Conservation (phyloP, 2,113 vertebrate species). For the Rhombomys opimus region DNA sequence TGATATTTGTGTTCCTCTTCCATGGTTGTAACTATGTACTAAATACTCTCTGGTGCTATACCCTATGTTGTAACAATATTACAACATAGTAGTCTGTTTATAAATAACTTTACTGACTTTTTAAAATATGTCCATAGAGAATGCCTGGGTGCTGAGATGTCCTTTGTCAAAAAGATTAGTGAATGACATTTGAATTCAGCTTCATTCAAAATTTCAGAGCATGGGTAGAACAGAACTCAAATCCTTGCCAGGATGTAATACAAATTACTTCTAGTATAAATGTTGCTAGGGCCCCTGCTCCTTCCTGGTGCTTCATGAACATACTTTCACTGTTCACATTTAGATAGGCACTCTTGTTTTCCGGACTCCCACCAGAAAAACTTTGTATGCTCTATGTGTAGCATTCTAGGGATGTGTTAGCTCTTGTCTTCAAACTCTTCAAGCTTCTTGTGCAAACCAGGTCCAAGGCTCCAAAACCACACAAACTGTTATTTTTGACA, state of each 20-base stretch:
- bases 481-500: background rate
- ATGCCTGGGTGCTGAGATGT: background rate
- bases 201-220: background rate
- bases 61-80: background rate
- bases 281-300: background rate
- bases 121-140: background rate
- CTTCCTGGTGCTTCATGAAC: background rate
- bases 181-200: background rate
- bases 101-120: conserved; percentile 50
- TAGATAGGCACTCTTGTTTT: background rate
- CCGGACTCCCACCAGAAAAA: background rate
- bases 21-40: background rate
- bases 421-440: background rate
- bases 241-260: background rate
- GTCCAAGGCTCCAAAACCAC: background rate
- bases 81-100: background rate
- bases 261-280: background rate
- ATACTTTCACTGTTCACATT: background rate
- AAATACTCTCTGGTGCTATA: background rate
- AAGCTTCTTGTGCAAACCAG: background rate
- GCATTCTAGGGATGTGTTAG: background rate
- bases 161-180: background rate
- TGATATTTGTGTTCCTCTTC: background rate
- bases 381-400: background rate
- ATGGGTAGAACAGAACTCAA: background rate